Conservation (phyloP, 2,888 invertebrate species). For the Keiferia lycopersicella region DNA sequence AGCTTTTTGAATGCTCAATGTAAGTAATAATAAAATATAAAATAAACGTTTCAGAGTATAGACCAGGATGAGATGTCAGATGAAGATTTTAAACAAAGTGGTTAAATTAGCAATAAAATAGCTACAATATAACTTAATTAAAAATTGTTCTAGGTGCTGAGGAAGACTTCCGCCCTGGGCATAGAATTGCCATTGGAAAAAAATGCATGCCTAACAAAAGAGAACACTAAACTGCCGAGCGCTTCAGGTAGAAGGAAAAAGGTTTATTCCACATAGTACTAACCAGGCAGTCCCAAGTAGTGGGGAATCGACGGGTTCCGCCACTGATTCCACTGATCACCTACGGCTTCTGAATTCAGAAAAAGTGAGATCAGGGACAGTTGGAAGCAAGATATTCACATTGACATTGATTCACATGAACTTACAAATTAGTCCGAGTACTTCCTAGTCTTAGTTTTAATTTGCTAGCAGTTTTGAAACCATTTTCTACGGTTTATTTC, state of each 20-base stretch:
- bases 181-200: constrained; percentile 10
- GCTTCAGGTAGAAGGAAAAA: constrained; percentile 15
- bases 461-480: neutral
- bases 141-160: constrained; percentile 11
- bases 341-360: constrained; percentile 16
- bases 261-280: constrained; percentile 5
- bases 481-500: neutral
- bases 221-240: constrained; percentile 17
- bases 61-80: constrained; percentile 30
- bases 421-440: constrained; percentile 2
- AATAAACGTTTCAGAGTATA: constrained; percentile 12
- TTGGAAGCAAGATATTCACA: constrained; percentile 5
- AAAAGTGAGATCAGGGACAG: constrained; percentile 11
- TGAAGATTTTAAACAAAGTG: constrained; percentile 18
- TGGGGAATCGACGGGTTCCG: constrained; percentile 6
- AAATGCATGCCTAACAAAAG: constrained; percentile 20
- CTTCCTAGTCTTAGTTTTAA: neutral
- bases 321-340: constrained; percentile 15
- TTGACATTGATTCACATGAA: neutral
- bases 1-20: constrained; percentile 18
- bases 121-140: constrained; percentile 15
- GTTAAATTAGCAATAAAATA: constrained; percentile 11
- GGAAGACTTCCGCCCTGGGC: constrained; percentile 4
- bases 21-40: too few relatives aligned
- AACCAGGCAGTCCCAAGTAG: constrained; percentile 7